Evolutionary conservation across 2,113 vertebrate species (phyloP), one percentile per base, ranked within the genome.

Genomic region (Planiliza haematocheilus): DNA sequence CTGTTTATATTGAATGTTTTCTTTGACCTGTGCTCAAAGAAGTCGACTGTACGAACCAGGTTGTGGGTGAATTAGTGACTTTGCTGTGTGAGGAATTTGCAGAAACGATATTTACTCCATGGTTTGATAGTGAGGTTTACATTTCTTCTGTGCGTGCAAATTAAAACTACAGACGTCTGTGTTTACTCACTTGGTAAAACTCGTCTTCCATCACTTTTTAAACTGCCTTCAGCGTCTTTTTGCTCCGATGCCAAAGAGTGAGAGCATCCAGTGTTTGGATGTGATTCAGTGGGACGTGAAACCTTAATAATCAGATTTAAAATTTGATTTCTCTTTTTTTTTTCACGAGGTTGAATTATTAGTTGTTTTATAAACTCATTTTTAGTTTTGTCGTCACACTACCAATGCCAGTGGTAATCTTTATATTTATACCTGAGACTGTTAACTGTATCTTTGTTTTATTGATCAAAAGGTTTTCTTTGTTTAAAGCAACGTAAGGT

Each of bases 401-500:
- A 30, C 24, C 24, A 30, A 7, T 8, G 18, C 7, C 9, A 17
- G 18, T 55, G 46, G 12, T 49, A 20, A 51, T 30, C 30, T 52
- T 38, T 36, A 41, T 42, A 51, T 79, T 39, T 61, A 38, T 74
- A 79, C 38, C 38, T 12, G 46, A 50, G 20, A 39, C 45, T 70
- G 45, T 76, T 45, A 38, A 67, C 74, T 52, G 10, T 12, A 41
- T 38, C 30, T 70, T 39, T 71, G 20, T 72, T 64, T 46, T 61
- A 61, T 36, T 67, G 43, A 80, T 70, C 43, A 77, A 63, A 56
- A 13, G 38, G 6, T 80, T 37, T 67, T 42, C 18, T 34, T 70
- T 81, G 46, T 82, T 78, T 50, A 52, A 41, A 59, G 55, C 51
- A 18, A 10, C 46, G 46, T 14, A 20, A 30, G 12, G 18, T 45